Evolutionary conservation across 2,113 vertebrate species (phyloP), one percentile per base, ranked within the genome.

Genomic region (Macaca mulatta): DNA sequence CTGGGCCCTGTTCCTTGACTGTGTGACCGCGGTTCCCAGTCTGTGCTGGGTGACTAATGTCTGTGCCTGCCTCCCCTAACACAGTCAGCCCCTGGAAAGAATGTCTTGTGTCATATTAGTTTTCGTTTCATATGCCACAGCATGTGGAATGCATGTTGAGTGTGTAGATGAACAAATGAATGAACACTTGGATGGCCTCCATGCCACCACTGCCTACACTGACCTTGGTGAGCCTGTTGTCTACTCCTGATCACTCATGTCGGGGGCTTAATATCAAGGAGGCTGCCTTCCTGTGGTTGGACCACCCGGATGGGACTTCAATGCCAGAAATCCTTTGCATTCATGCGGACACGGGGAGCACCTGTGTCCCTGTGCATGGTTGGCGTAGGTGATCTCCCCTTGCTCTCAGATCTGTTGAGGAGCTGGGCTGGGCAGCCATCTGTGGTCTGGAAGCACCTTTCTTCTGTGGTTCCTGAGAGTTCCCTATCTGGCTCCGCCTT

Each of bases 171-270:
- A 67, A 35, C 43, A 45, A 38, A 45, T 3, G n/a, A 67, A 25
- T 13, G 72, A 80, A 30, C 70, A 9, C 22, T 69, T 30, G 45
- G 59, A 27, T 5, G 22, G 14, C 82, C 55, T 50, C 27, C 6
- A 0, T 59, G 32, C 38, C 35, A 1, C 72, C 30, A 0, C 2
- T 43, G 32, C 52, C 38, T 48, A 0, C 2, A 16, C 40, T 80
- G 38, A 40, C 43, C 79, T 67, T 0, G 1, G 30, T 4, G 20
- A 89, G 59, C n/a, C 40, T 8, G 0, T 45, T 5, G 8, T 8
- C 67, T 48, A 18, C n/a, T 77, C 59, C 85, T 22, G 27, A 40
- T n/a, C 50, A 13, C 74, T 59, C 38, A 22, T 14, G n/a, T 35
- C 3, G 2, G 12, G 45, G 38, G n/a, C 22, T 64, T 40, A 8